Base-by-base conservation (phyloP, 2,113 vertebrate species). In the Herpetotheres cachinnans region DNA sequence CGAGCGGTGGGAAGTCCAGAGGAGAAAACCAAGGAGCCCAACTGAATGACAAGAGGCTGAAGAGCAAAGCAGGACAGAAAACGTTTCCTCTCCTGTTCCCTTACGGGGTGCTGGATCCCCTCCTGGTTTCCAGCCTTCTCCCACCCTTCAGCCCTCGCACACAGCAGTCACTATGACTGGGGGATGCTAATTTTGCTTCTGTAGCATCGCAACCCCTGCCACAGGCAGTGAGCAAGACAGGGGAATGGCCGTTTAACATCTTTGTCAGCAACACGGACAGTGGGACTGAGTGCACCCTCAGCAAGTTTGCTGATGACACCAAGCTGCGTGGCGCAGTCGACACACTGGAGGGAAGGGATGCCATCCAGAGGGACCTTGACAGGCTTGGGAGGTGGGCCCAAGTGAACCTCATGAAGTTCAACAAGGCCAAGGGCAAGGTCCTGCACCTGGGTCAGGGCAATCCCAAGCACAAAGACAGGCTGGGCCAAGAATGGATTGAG, bases 41-140 rank as follows among this genome's bases (percentile, higher is more conserved):
- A 2, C 7, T 10, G 63, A 86, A 55, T 0, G 1, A 24, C 32
- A 56, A 30, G 54, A 85, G 36, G n/a, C 30, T 21, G 72, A 47
- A 77, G 65, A 91, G 49, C 62, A 77, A 90, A 90, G 32, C 29
- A 34, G 40, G 69, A 40, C 69, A 36, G 13, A 20, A 47, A 89
- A 7, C 3, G 11, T 52, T 59, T 50, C 47, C 66, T 55, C 32
- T 86, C 32, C 82, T 70, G 26, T 56, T 27, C 50, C 40, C 6
- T 85, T 10, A 26, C 0, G 0, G 27, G 42, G 46, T 24, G 46
- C 32, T 73, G 69, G 50, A 84, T 84, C 19, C n/a, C 19, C 15
- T 73, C 55, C 65, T 24, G 26, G 19, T 40, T 82, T 78, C 82
- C 55, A 93, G 24, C 18, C 38, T 42, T 32, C 58, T 73, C 46